Base-by-base conservation (phyloP, 2,888 invertebrate species). In the Aspidiotus rigidus region DNA sequence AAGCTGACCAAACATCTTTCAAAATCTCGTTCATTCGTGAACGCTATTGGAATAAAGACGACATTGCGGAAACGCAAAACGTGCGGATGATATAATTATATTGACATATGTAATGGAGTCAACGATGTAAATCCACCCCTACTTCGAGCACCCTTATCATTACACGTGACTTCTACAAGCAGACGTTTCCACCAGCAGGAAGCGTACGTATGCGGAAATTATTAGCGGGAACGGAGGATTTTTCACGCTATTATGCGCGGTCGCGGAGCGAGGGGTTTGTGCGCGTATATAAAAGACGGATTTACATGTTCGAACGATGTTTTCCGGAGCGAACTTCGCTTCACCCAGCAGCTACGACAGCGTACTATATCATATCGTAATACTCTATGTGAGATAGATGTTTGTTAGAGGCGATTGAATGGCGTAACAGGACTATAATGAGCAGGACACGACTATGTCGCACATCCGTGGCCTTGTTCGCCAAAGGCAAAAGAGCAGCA, bases 101-200 rank as follows among this genome's bases (percentile, higher is more conserved):
- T 67, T 67, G 67, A 67, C 67, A 67, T 67, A 67, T 67, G 67
- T 67, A 67, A 67, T 67, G 60, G 67, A 67, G 67, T 67, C 67
- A 67, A 67, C 67, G 44, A 49, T 44, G 41, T 49, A 67, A 67
- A 67, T 49, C 16, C 59, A 39, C 59, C 67, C 67, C 57, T 67
- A 60, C 41, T 42, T 60, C 67, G 49, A 67, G 67, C 57, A 67
- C 67, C 67, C 67, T 67, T 59, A 67, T 67, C 67, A 67, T 67
- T 67, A 67, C 67, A 60, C 67, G 67, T 67, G 67, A 67, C 67
- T 67, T 67, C 44, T 67, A 59, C 67, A 49, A 67, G 67, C 56
- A 67, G 55, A 56, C 60, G 67, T 67, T 67, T 67, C 67, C 67
- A 67, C 57, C 60, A 67, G 67, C 67, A 67, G 60, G 67, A 67